Evolutionary conservation across 1,140 invertebrate species (phyloP), one percentile per base, ranked within the genome.

Genomic region (Chrysoperla carnea): DNA sequence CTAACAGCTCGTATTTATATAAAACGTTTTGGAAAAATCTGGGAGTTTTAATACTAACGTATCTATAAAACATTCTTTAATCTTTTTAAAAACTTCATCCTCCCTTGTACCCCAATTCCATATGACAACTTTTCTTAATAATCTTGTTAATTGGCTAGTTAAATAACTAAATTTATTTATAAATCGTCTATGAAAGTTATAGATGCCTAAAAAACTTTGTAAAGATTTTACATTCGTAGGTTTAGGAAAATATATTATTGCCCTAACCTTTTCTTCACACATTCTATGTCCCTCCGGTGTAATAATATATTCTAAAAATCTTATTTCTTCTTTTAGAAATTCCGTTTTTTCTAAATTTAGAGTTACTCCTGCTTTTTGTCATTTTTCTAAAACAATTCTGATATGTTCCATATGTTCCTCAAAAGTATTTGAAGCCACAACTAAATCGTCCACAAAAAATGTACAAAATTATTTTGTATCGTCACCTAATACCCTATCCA

Each of bases 131-230:
- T n/a, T n/a, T n/a, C n/a, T n/a, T n/a, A n/a, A n/a, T n/a, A n/a
- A n/a, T n/a, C n/a, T n/a, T n/a, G n/a, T n/a, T n/a, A n/a, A n/a
- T n/a, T n/a, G n/a, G n/a, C n/a, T n/a, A n/a, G n/a, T n/a, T n/a
- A n/a, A n/a, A n/a, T n/a, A n/a, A n/a, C n/a, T n/a, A n/a, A 38
- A 44, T 53, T 1, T 50, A 29, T 0, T n/a, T n/a, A n/a, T n/a
- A n/a, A n/a, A n/a, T n/a, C n/a, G n/a, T n/a, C 56, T 36, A 31
- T 60, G 60, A 42, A 52, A 58, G 42, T 61, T 57, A 1, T 56
- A 11, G 44, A 61, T 52, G 5, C 53, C 57, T 4, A 59, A 39
- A 45, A 62, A 61, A 6, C 51, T 39, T 7, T 54, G 41, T 0
- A 59, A 35, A 36, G 58, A 12, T 13, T 48, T 39, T 1, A 54